Base-by-base conservation (phyloP, 2,797 vertebrate genomes). In the Picus viridis region DNA sequence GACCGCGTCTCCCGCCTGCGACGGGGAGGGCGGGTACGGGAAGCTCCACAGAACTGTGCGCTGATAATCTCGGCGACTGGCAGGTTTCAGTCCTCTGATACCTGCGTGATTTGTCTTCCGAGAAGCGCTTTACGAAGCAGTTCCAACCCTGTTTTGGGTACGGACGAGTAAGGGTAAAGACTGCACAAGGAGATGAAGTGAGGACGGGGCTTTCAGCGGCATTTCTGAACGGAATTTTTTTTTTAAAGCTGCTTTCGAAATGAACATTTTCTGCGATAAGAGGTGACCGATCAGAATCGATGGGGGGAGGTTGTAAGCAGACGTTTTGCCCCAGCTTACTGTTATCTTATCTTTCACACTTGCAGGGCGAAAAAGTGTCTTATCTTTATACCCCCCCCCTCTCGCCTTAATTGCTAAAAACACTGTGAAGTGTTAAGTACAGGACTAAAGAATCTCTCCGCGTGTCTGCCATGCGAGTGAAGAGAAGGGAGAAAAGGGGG, bases 341-440 rank as follows among this genome's bases (percentile, higher is more conserved):
- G 95, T 97, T 98, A 97, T 98, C 97, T 98, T 97, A 98, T 98
- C 97, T 97, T 97, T 98, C 97, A 97, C 97, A 97, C 97, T 97
- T 97, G 97, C 97, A 96, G 86, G 96, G 96, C 70, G 88, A 95
- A 97, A 97, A 97, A 97, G 97, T 97, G 97, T 96, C 97, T 97
- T 97, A 97, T 97, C 97, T 97, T 96, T 95, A 96, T 97, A 96
- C 97, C 97, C 97, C 96, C 97, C 97, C 94, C 94, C 96, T 97
- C 97, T 97, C 91, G 96, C 96, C 95, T 97, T 97, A 97, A 97
- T 97, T 97, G 97, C 97, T 97, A 97, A 97, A 97, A 97, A 97
- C 97, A 97, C 89, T 96, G 90, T 78, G 78, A 96, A 96, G 97
- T 97, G 97, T 96, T 96, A 96, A 96, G 92, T 80, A 58, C 69